These are phyloP conservation scores for Pollenia labialis DNA, from an alignment of 2,888 invertebrate genomes.

Conservation along the genomic window DNA sequence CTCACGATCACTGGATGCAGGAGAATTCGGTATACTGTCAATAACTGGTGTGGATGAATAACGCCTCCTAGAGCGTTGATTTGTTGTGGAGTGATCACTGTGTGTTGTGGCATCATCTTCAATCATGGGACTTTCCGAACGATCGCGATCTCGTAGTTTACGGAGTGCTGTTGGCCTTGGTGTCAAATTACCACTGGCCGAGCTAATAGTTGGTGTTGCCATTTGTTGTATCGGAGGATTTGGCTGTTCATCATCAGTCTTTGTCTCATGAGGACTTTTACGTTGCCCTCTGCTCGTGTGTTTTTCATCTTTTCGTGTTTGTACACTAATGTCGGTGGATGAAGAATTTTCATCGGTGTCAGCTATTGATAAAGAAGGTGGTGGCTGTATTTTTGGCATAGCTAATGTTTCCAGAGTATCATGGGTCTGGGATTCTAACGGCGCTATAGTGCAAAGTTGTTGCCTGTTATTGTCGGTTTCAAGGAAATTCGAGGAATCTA, in stretches of 20 bases:
- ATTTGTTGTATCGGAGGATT: conserved; percentile 68
- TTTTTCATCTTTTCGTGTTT: conserved; percentile 76
- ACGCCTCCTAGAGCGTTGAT: conserved; percentile 79
- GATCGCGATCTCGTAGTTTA: conserved; percentile 84
- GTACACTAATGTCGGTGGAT: conserved; percentile 78
- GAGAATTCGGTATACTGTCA: conserved; percentile 88
- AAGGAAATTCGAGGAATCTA: conserved; percentile 13
- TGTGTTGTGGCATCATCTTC: conserved; percentile 85
- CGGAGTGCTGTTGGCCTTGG: conserved; percentile 79
- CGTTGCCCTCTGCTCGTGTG: conserved; percentile 39
- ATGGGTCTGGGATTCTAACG: conserved; percentile 18
- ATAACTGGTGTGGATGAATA: conserved; percentile 85
- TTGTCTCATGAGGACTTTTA: conserved; percentile 60
- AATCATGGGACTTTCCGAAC: conserved; percentile 85
- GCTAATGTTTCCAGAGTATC: conserved; percentile 39
- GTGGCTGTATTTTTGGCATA: conserved; percentile 67
- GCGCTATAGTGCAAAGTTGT: not conserved
- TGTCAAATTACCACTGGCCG: conserved; percentile 70
- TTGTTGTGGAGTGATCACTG: conserved; percentile 81
- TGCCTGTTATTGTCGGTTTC: conserved; percentile 46
- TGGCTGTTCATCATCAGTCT: conserved; percentile 72
- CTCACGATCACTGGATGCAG: conserved; percentile 88
- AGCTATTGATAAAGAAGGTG: conserved; percentile 74
- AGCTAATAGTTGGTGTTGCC: conserved; percentile 65
- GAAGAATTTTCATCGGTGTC: conserved; percentile 81